A percentile compares a stretch with the other conserved stretches of the same genome.
phyloP scores from a whole-genome alignment of 2,888 invertebrate species.

The Biston stratarius region DNA sequence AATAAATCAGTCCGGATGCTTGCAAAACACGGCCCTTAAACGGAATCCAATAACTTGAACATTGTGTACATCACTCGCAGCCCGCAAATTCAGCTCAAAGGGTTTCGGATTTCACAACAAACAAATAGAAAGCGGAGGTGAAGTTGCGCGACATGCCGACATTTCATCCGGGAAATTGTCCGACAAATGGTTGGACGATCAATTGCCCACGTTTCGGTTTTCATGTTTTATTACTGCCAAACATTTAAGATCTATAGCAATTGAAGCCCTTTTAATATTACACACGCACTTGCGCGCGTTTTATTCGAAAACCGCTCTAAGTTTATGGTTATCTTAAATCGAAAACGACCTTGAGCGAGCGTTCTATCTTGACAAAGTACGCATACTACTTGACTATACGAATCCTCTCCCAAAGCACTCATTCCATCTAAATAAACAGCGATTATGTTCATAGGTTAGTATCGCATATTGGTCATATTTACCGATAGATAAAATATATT shows the following conservation, averaged over 20 bases:
- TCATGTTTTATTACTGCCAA: neutral
- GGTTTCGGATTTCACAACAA: constrained; percentile 58
- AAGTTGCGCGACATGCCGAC: constrained; percentile 35
- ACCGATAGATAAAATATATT: too few relatives aligned
- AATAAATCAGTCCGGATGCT: constrained; percentile 26
- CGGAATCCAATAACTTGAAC: constrained; percentile 41
- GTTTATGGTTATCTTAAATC: too few relatives aligned
- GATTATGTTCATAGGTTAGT: too few relatives aligned
- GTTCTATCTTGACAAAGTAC: too few relatives aligned
- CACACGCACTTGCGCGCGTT: too few relatives aligned
- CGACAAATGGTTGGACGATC: constrained; percentile 17
- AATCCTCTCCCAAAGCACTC: too few relatives aligned
- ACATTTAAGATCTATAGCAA: constrained; percentile 1
- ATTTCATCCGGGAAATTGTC: constrained; percentile 16
- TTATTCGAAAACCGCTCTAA: too few relatives aligned
- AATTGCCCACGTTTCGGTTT: constrained; percentile 15
- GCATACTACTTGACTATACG: too few relatives aligned
- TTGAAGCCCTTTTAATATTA: neutral
- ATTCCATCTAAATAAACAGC: too few relatives aligned
- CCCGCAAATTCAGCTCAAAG: constrained; percentile 49
- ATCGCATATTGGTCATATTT: too few relatives aligned
- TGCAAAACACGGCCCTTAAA: constrained; percentile 33
- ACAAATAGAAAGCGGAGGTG: constrained; percentile 51
- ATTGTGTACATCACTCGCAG: constrained; percentile 50
- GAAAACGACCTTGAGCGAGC: too few relatives aligned